A percentile compares a stretch with the other conserved stretches of the same genome.
These are phyloP conservation scores for Drosophila neocordata DNA, from an alignment of 1,140 invertebrate genomes.

Conservation along the genomic window DNA sequence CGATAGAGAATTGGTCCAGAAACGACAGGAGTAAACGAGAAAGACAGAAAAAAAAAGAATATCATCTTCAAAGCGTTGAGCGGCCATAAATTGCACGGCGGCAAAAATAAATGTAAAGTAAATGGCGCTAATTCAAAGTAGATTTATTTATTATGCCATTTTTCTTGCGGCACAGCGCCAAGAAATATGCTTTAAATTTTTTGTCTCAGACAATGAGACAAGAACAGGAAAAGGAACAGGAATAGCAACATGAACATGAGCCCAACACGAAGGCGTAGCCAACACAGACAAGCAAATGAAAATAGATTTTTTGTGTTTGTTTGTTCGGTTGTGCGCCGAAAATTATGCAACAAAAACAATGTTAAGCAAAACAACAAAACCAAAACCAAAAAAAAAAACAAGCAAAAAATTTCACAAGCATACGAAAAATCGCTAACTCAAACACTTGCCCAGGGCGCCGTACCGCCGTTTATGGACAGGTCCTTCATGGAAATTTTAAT, in stretches of 20 bases:
- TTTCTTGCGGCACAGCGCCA: slow-evolving; percentile 68
- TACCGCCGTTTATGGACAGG: slow-evolving; percentile 21
- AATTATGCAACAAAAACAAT: slow-evolving; percentile 68
- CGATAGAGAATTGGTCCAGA: slow-evolving; percentile 17
- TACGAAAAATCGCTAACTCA: slow-evolving; percentile 8
- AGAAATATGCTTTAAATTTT: slow-evolving; percentile 77
- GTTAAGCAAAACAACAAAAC: slow-evolving; percentile 11
- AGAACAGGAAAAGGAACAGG: slow-evolving; percentile 22
- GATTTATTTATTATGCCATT: slow-evolving; percentile 80
- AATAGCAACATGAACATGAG: slow-evolving; percentile 25
- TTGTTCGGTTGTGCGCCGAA: slow-evolving; percentile 18
- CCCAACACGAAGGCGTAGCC: slow-evolving; percentile 44
- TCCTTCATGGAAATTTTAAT: slow-evolving; percentile 41
- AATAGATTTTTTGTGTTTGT: slow-evolving; percentile 44
- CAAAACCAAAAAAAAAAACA: too few species aligned
- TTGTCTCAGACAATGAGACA: slow-evolving; percentile 45
- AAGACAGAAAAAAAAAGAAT: slow-evolving; percentile 5
- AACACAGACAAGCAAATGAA: slow-evolving; percentile 58
- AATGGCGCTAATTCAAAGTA: slow-evolving; percentile 81
- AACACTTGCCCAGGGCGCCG: slow-evolving; percentile 17
- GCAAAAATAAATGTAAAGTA: slow-evolving; percentile 79
- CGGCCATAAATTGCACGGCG: slow-evolving; percentile 69
- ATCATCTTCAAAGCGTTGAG: slow-evolving; percentile 31
- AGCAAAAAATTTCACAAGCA: not conserved
- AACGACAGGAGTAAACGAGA: slow-evolving; percentile 10